phyloP scores from a whole-genome alignment of 2,113 vertebrate species.

The Macrotis lagotis region DNA sequence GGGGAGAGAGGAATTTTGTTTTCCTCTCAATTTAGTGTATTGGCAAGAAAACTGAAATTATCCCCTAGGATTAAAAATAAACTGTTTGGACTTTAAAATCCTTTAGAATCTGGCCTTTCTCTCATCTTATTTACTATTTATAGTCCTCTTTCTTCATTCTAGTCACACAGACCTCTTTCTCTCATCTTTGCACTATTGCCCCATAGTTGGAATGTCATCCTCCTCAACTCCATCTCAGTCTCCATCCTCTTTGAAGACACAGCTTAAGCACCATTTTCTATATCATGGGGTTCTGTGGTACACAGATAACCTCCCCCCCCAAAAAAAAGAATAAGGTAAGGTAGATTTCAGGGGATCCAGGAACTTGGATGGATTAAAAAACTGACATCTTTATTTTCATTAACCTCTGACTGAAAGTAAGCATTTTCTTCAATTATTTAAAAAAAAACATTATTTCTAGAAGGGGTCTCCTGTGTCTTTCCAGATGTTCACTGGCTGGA shows the following conservation, averaged over 20 bases:
- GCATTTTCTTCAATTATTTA: background rate
- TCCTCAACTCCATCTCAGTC: background rate
- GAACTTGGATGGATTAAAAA: background rate
- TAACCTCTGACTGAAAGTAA: background rate
- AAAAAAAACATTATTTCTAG: background rate
- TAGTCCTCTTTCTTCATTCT: background rate
- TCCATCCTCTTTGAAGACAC: background rate
- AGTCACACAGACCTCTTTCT: background rate
- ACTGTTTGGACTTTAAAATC: background rate
- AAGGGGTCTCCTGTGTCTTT: background rate
- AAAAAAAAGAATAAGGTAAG: fast-evolving
- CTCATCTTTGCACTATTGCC: background rate
- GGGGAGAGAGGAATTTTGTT: background rate
- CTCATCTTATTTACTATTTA: background rate
- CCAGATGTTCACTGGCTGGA: background rate
- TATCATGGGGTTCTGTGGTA: background rate
- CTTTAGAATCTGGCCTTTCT: background rate
- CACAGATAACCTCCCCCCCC: background rate
- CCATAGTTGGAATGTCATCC: background rate
- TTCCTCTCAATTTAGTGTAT: background rate
- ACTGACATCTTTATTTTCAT: background rate
- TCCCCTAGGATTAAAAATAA: background rate
- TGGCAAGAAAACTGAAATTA: background rate
- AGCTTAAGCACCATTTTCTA: background rate
- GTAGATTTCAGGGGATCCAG: background rate